Percentiles rank a stretch among this genome's conserved stretches.
phyloP scores from a whole-genome alignment of 2,888 invertebrate genomes.

The Lepidochrysops patricia region DNA sequence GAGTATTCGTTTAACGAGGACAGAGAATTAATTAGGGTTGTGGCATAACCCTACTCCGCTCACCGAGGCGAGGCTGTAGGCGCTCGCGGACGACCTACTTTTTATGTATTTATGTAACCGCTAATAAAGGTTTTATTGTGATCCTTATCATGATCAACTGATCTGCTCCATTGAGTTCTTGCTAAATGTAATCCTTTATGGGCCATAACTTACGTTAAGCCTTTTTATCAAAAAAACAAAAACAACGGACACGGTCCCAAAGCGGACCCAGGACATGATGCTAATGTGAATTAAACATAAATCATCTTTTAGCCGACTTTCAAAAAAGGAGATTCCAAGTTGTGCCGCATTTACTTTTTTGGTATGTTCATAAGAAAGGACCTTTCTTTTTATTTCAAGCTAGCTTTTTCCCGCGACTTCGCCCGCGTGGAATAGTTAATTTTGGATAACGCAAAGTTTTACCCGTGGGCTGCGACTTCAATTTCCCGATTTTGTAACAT shows the following conservation, averaged over 20 bases:
- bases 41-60: not conserved
- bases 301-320: too few relatives aligned
- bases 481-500: too few relatives aligned
- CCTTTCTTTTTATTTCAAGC: too few relatives aligned
- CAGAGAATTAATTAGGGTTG: not conserved
- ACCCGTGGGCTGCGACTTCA: too few relatives aligned
- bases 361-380: too few relatives aligned
- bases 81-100: conserved; percentile 5
- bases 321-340: too few relatives aligned
- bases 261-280: not conserved
- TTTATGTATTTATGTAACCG: conserved; percentile 1
- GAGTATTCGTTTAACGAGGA: not conserved
- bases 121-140: conserved; percentile 5
- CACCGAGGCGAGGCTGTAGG: not conserved
- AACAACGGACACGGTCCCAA: not conserved
- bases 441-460: too few relatives aligned
- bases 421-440: too few relatives aligned
- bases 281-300: too few relatives aligned
- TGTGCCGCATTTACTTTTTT: too few relatives aligned
- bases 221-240: too few relatives aligned
- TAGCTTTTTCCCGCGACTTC: too few relatives aligned
- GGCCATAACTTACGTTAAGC: not conserved
- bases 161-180: not conserved
- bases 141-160: not conserved
- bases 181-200: not conserved